A percentile compares a stretch with the other conserved stretches of the same genome.
phyloP scores from a whole-genome alignment of 2,113 vertebrate genomes.

The Tinamus guttatus region DNA sequence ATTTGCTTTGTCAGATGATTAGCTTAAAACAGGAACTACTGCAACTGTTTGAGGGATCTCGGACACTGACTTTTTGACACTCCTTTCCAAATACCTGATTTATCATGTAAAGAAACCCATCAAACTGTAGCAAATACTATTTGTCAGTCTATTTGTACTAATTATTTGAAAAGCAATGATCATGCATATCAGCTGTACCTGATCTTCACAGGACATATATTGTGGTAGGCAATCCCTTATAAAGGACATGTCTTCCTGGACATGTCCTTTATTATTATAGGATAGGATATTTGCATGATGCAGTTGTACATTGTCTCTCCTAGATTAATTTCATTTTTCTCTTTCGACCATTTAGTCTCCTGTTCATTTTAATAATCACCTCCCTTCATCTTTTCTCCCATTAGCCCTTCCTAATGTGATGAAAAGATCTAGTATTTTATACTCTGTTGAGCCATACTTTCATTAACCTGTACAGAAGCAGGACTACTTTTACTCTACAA shows the following conservation, averaged over 20 bases:
- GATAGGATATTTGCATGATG: neutral
- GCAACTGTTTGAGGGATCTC: neutral
- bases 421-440: neutral
- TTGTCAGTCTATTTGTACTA: neutral
- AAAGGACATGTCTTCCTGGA: neutral
- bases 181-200: neutral
- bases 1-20: neutral
- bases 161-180: neutral
- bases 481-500: neutral
- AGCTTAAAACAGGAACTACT: neutral
- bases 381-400: neutral
- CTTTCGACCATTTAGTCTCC: neutral
- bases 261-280: neutral
- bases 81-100: neutral
- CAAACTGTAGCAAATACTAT: neutral
- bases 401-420: neutral
- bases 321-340: neutral
- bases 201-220: neutral
- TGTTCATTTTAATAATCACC: neutral
- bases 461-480: neutral
- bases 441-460: neutral
- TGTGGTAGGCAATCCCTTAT: neutral
- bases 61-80: neutral
- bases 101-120: neutral
- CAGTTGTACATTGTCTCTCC: neutral